Percentiles rank a stretch among this genome's conserved stretches.
Evolutionary conservation across 2,113 vertebrate species (phyloP).

Genomic region (Isurus oxyrinchus): DNA sequence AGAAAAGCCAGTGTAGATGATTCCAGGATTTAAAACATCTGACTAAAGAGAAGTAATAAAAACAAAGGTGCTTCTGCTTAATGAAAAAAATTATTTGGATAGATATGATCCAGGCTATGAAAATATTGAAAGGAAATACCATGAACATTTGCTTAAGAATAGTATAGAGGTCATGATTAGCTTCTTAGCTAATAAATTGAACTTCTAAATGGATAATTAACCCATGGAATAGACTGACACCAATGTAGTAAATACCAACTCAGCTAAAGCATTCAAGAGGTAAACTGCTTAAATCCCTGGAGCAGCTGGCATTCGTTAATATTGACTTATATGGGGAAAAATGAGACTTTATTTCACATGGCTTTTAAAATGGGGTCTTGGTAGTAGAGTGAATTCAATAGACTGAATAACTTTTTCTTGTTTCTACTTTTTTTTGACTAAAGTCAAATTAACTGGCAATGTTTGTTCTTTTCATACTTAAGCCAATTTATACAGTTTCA

Average conservation of each 20-base stretch:
- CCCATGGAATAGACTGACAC: background rate
- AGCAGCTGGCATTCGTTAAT: background rate
- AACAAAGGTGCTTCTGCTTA: background rate
- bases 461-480: background rate
- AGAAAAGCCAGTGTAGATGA: background rate
- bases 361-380: background rate
- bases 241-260: background rate
- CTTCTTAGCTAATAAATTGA: background rate
- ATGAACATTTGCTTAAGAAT: background rate
- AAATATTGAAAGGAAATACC: background rate
- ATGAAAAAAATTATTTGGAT: background rate
- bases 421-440: background rate
- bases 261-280: background rate
- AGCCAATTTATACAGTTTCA: background rate
- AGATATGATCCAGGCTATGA: background rate
- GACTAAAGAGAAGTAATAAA: background rate
- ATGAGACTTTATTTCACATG: no score
- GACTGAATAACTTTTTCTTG: background rate
- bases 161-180: background rate
- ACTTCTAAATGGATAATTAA: background rate
- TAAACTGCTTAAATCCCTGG: background rate
- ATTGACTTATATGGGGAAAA: background rate
- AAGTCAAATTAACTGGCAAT: background rate
- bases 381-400: background rate
- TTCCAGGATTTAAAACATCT: background rate